Base-by-base conservation (phyloP, 2,797 vertebrate species). In the Channallabes apus region DNA sequence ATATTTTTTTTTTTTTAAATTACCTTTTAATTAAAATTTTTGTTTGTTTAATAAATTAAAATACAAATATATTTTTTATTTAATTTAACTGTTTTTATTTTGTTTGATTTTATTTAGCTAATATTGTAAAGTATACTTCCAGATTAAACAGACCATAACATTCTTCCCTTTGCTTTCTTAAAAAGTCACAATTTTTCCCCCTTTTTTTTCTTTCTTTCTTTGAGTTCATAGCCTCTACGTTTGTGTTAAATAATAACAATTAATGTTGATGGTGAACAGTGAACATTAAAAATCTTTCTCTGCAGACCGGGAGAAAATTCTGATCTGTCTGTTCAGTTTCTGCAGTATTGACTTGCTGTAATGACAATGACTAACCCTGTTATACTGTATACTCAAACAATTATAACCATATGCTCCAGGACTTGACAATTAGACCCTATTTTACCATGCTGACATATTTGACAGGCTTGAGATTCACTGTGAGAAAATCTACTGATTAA, bases 361-460 rank as follows among this genome's bases (percentile, higher is more conserved):
- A 78, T 61, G 58, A 61, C 56, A 68, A 80, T 88, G 84, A 86
- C 84, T 89, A 85, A 69, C 83, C 84, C 87, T 85, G 85, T 77
- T 88, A 86, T 46, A 80, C 24, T 64, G n/a, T 75, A 79, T 75
- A 79, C 82, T 85, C 82, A 71, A 84, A 91, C 91, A 51, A 27
- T 54, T 54, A 27, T 51, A 24, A 27, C 24, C 2, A 11, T 89
- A 87, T 75, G 67, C 68, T 62, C 86, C 89, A 87, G 92, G 89
- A 89, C 83, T 88, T 83, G 90, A 77, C 91, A 94, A 94, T 95
- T 94, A 95, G 88, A 90, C 62, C 15, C 59, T 87, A 91, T 90
- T 92, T 94, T 93, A 93, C 93, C 90, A 88, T 89, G 91, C 91
- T 91, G 94, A 94, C 92, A 92, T 85, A 51, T 86, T 88, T 94